Percentiles rank a stretch among this genome's conserved stretches.
Conservation (phyloP, 2,113 vertebrate species). For the Rattus norvegicus region GRCr8 NC_086019.1:147993001-147993500, state of each 20-base stretch:
- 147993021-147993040: constrained; percentile 48
- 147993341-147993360: background rate
- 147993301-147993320: background rate
- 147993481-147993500: background rate
- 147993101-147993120: background rate
- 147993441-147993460: background rate
- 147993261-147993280: background rate
- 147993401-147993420: background rate
- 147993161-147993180: background rate
- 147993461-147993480: background rate
- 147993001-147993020: constrained; percentile 86
- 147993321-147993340: background rate
- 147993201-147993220: background rate
- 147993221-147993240: background rate
- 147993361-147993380: background rate
- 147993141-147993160: background rate
- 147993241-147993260: background rate
- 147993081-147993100: background rate
- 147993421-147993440: background rate
- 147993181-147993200: background rate
- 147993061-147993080: background rate
- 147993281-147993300: background rate
- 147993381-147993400: background rate
- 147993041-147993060: background rate
- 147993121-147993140: background rate